Percentiles rank a stretch among this genome's conserved stretches.
Evolutionary conservation across 2,797 vertebrate species (phyloP).

Genomic region (Anguilla anguilla): DNA sequence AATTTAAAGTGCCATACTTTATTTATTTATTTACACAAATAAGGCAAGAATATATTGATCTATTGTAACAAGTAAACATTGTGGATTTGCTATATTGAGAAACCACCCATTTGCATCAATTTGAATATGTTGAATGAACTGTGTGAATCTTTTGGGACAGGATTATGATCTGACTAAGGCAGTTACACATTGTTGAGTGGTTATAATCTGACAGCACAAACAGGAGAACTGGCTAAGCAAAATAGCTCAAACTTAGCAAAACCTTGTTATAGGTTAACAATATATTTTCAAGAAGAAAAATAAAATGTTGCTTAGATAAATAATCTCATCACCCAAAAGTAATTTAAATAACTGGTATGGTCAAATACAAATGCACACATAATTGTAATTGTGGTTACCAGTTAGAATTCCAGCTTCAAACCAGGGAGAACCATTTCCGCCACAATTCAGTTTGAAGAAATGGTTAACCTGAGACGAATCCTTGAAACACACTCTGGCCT

Average conservation of each 20-base stretch:
- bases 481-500: not conserved
- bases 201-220: slow-evolving; percentile 57
- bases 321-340: not conserved
- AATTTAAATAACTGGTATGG: not conserved
- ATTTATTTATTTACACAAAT: not conserved
- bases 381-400: not conserved
- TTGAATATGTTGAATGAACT: slow-evolving; percentile 21
- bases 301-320: not conserved
- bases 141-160: not conserved
- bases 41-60: not conserved
- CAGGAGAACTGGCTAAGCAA: slow-evolving; percentile 50
- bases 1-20: not conserved
- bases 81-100: slow-evolving; percentile 35
- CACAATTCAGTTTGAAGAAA: not conserved
- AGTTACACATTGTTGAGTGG: slow-evolving; percentile 51
- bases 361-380: not conserved
- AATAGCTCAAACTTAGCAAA: slow-evolving; percentile 38
- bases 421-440: not conserved
- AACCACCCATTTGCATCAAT: slow-evolving; percentile 39
- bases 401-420: not conserved
- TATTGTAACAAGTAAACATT: slow-evolving; percentile 1
- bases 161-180: slow-evolving; percentile 29
- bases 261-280: not conserved
- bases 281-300: not conserved
- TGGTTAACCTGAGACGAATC: not conserved